phyloP scores from a whole-genome alignment of 2,113 vertebrate species.

The Dipodomys spectabilis region DNA sequence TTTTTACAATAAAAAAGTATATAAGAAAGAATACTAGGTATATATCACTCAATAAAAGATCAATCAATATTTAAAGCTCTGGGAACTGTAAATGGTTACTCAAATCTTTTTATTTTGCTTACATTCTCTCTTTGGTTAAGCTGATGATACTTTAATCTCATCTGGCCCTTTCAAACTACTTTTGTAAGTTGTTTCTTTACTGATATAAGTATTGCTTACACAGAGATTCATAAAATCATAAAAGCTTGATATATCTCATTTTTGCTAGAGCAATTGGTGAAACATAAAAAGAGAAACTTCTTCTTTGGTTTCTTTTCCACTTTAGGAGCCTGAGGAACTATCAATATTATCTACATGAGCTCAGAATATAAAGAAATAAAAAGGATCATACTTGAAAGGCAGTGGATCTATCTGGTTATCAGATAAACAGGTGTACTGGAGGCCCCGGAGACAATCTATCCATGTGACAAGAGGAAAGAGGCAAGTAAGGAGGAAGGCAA shows the following conservation, averaged over 20 bases:
- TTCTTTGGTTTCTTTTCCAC: neutral
- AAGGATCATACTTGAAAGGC: neutral
- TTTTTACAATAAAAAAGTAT: too few species aligned
- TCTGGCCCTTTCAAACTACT: slow-evolving; percentile 42
- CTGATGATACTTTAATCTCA: slow-evolving; percentile 40
- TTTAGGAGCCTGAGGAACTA: neutral
- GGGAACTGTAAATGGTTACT: neutral
- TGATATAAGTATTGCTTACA: neutral
- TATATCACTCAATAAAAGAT: neutral
- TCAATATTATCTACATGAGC: neutral
- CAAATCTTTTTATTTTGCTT: neutral
- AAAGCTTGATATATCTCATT: slow-evolving; percentile 34
- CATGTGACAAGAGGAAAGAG: neutral
- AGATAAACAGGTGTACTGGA: neutral
- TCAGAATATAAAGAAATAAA: slow-evolving; percentile 19
- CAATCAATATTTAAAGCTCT: neutral
- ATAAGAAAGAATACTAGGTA: neutral
- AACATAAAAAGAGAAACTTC: slow-evolving; percentile 26
- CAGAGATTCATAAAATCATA: slow-evolving; percentile 9
- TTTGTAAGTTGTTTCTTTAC: slow-evolving; percentile 41
- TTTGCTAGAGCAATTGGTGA: slow-evolving; percentile 37
- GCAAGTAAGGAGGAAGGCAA: neutral
- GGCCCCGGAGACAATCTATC: neutral
- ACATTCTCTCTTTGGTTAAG: slow-evolving; percentile 36
- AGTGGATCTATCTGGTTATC: neutral